Base-by-base conservation (phyloP, 2,113 vertebrate genomes). In the Paralichthys olivaceus region DNA sequence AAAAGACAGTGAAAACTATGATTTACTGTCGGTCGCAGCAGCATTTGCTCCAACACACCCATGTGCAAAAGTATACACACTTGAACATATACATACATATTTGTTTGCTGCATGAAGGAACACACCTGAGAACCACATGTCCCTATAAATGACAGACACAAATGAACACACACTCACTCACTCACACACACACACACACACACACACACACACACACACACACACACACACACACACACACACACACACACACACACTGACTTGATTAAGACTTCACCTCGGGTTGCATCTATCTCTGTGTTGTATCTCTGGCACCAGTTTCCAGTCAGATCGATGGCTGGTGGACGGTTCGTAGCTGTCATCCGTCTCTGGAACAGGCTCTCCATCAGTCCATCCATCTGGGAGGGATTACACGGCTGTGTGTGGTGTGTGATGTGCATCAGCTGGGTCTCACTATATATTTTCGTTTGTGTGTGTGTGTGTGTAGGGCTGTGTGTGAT, bases 351-450 rank as follows among this genome's bases (percentile, higher is more conserved):
- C 55, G 45, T 32, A 34, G 28, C 62, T 79, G 69, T 72, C 15
- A 25, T 70, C 68, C 43, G 53, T 75, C 75, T 74, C 72, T 25
- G 66, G 17, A 73, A 62, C 69, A 64, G 6, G 20, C 64, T 75
- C 63, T 8, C n/a, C 51, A 65, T 70, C 63, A 45, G 54, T 26
- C 26, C 22, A 11, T 80, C 45, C 71, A 81, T 81, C 78, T 90
- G 83, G 80, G 56, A 80, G 20, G 75, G 58, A 84, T 86, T 75
- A 80, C 34, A 69, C 32, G 40, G 61, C 43, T 70, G 54, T 68
- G 54, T 78, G 54, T 71, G 75, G 40, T 28, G 55, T 72, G 20
- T n/a, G 49, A 32, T 65, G 34, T 71, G 40, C 70, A 34, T 69
- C 25, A 14, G 17, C 51, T 34, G 28, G 5, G 20, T 34, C 29